Evolutionary conservation across 2,888 invertebrate genomes (phyloP).

Genomic region (Nomada fucata): DNA sequence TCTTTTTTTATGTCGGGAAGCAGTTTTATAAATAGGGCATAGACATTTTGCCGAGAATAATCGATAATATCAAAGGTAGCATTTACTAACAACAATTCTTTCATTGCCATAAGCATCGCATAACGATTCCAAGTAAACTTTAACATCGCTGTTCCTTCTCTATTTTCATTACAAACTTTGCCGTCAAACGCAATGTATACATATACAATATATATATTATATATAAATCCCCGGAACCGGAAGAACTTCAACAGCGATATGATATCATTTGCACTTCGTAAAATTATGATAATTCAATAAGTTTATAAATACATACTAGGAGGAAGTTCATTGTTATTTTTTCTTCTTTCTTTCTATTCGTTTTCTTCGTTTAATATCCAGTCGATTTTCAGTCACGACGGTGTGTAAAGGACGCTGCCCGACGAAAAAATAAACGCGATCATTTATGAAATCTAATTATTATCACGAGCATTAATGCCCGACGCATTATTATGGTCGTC

Average conservation of each 20-base stretch:
- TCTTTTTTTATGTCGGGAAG: constrained; percentile 27
- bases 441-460: constrained; percentile 59
- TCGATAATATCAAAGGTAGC: constrained; percentile 42
- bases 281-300: constrained; percentile 52
- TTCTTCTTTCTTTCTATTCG: not conserved
- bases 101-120: constrained; percentile 48
- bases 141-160: constrained; percentile 47
- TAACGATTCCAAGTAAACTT: constrained; percentile 61
- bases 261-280: constrained; percentile 65
- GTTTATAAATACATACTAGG: constrained; percentile 45
- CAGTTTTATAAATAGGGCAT: constrained; percentile 28
- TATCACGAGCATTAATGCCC: constrained; percentile 40
- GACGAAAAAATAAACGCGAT: constrained; percentile 63
- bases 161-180: constrained; percentile 47
- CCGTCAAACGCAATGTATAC: constrained; percentile 54
- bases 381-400: constrained; percentile 49
- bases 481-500: constrained; percentile 44
- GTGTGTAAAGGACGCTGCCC: constrained; percentile 51
- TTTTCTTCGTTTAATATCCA: constrained; percentile 26
- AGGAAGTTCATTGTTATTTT: constrained; percentile 44
- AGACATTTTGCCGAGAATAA: constrained; percentile 58
- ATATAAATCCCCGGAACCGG: constrained; percentile 59
- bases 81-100: constrained; percentile 46
- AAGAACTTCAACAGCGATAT: constrained; percentile 72
- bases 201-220: constrained; percentile 61